Evolutionary conservation across 2,113 vertebrate species (phyloP), one percentile per base, ranked within the genome.

Genomic region (Coracopsis vasa): DNA sequence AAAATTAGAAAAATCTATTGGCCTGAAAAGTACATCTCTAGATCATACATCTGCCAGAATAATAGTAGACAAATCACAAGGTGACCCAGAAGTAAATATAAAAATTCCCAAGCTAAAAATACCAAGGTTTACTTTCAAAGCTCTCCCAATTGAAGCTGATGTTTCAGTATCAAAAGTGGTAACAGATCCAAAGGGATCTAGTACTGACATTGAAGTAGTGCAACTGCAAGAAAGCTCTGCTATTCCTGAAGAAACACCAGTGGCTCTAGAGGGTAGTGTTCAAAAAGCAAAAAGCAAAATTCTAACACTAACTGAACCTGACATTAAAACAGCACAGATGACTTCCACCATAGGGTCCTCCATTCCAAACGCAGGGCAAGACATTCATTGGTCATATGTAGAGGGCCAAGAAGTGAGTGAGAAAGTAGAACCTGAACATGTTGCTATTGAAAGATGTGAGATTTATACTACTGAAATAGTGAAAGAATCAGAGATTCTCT

Each of bases 101-200:
- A 97, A 67, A 42, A 97, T 98, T 92, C 98, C 98, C 44, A 97
- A 87, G 48, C 37, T 98, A 14, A 97, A 93, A 94, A 94, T 97
- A 29, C 98, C 98, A 5, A 86, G 86, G 60, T 98, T 98, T 72
- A 95, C 96, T 86, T 94, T 97, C 78, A 91, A 44, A 21, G 45
- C n/a, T 60, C 75, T 96, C 11, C 37, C 91, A 89, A 11, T 23
- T 7, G 97, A 97, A 94, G 67, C 42, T 3, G 95, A 94, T 15
- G 12, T 97, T 64, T 97, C 95, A 24, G 27, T 96, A 50, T 98
- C 97, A n/a, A 65, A 93, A 23, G 86, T 95, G 28, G 39, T 53
- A 82, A 75, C 64, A 41, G 94, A 95, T 60, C 39, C 51, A 16
- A 84, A 65, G 39, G 66, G 85, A 47, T 48, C 45, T 3, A 90